phyloP scores from a whole-genome alignment of 2,888 invertebrate genomes.

The Sisyra nigra region DNA sequence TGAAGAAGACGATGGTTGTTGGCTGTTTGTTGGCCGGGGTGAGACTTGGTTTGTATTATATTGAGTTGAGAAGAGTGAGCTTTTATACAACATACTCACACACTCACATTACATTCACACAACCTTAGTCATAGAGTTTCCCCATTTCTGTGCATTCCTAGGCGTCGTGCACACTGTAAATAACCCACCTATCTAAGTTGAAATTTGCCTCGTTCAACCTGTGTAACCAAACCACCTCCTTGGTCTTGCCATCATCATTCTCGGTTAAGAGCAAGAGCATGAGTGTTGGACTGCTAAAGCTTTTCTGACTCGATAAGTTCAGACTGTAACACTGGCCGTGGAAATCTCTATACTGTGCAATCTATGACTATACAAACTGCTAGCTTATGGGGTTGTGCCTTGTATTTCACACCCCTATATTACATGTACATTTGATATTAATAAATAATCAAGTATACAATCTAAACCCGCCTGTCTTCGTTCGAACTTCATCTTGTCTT shows the following conservation, averaged over 20 bases:
- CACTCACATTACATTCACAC: not conserved
- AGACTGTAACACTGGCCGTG: too few species aligned
- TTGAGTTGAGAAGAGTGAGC: too few species aligned
- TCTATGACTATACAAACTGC: slow-evolving; percentile 16
- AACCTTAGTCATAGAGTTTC: slow-evolving; percentile 9
- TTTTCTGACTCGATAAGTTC: too few species aligned
- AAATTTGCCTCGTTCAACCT: too few species aligned
- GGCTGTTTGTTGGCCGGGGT: not conserved
- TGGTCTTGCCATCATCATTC: too few species aligned
- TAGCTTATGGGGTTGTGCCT: not conserved
- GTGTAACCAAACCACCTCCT: too few species aligned
- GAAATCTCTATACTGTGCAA: slow-evolving; percentile 16
- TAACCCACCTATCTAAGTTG: too few species aligned
- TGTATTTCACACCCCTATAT: slow-evolving; percentile 20
- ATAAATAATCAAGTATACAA: slow-evolving; percentile 16
- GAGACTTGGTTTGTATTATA: not conserved
- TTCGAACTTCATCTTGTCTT: not conserved
- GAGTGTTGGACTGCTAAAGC: too few species aligned
- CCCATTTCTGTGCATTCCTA: too few species aligned
- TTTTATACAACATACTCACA: not conserved
- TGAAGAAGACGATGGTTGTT: too few species aligned
- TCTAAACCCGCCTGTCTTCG: not conserved
- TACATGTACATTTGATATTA: slow-evolving; percentile 23
- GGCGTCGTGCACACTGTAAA: too few species aligned
- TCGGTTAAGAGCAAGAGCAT: too few species aligned